These are phyloP conservation scores for Leptodirus hochenwartii DNA, from an alignment of 2,888 invertebrate species.

Conservation along the genomic window DNA sequence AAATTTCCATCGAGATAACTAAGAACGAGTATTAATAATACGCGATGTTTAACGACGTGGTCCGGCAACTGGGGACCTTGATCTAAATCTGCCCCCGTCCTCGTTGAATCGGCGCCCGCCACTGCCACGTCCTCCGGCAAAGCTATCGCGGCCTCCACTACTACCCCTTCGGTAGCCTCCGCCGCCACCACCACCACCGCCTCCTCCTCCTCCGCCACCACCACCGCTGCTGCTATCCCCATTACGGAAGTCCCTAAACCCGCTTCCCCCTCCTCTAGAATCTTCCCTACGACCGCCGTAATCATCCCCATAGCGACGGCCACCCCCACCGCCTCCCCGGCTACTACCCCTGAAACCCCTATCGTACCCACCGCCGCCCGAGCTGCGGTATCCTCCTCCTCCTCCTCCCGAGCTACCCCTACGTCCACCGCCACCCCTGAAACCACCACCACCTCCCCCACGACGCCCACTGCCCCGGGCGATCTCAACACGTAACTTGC, in stretches of 20 bases:
- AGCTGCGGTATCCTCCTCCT: conserved; percentile 22
- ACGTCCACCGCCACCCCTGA: conserved; percentile 16
- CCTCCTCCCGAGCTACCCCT: conserved; percentile 13
- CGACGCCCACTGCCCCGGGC: conserved; percentile 63
- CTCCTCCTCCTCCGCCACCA: conserved; percentile 16
- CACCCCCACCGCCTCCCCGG: conserved; percentile 18
- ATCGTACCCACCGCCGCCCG: conserved; percentile 21
- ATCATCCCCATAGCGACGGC: conserved; percentile 12
- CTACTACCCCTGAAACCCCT: conserved; percentile 23
- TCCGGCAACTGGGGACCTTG: conserved; percentile 13
- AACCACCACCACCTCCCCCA: too few species aligned
- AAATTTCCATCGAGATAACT: too few species aligned
- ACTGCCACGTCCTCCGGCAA: conserved; percentile 13
- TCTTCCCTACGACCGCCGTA: conserved; percentile 12
- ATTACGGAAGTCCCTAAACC: too few species aligned
- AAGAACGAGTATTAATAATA: too few species aligned
- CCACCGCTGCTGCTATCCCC: conserved; percentile 13
- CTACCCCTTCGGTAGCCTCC: conserved; percentile 14
- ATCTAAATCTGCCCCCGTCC: conserved; percentile 15
- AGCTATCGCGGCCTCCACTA: conserved; percentile 14
- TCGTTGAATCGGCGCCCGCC: too few species aligned
- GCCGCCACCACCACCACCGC: conserved; percentile 25
- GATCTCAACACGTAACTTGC: conserved; percentile 74
- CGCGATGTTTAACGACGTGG: conserved; percentile 11
- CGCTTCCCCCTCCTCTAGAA: conserved; percentile 10